phyloP scores from a whole-genome alignment of 2,113 vertebrate species.

The Baryphthengus martii region DNA sequence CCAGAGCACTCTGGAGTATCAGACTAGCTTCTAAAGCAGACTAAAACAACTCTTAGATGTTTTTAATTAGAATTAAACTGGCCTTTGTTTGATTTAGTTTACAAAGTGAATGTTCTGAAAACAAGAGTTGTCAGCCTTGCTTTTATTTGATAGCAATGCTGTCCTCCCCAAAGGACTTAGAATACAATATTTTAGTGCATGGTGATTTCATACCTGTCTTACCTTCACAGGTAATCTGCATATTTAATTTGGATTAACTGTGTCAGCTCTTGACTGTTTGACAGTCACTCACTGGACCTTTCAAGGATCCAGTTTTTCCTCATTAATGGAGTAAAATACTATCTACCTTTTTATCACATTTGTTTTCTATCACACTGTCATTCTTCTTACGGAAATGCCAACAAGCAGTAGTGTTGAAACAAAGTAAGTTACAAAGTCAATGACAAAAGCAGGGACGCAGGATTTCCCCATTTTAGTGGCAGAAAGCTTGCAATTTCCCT shows the following conservation, averaged over 20 bases:
- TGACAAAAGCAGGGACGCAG: neutral
- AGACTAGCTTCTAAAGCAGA: neutral
- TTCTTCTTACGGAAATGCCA: neutral
- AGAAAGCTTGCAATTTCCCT: neutral
- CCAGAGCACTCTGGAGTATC: neutral
- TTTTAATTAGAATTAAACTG: neutral
- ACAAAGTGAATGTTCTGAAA: neutral
- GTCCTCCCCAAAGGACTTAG: neutral
- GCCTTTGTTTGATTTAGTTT: neutral
- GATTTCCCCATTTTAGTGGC: neutral
- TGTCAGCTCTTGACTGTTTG: neutral
- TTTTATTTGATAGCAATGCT: neutral
- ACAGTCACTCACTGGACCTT: neutral
- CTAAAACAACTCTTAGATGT: neutral
- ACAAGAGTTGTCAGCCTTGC: neutral
- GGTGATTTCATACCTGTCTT: neutral
- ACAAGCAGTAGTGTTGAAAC: neutral
- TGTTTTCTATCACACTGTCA: neutral
- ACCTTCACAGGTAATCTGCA: neutral
- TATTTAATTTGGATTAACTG: neutral
- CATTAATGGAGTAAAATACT: conserved; percentile 3
- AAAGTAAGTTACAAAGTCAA: conserved; percentile 24
- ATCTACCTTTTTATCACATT: neutral
- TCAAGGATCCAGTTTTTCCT: conserved; percentile 1
- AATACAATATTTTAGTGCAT: neutral